Base-by-base conservation (phyloP, 2,888 invertebrate species). In the Margaritifera margaritifera region DNA sequence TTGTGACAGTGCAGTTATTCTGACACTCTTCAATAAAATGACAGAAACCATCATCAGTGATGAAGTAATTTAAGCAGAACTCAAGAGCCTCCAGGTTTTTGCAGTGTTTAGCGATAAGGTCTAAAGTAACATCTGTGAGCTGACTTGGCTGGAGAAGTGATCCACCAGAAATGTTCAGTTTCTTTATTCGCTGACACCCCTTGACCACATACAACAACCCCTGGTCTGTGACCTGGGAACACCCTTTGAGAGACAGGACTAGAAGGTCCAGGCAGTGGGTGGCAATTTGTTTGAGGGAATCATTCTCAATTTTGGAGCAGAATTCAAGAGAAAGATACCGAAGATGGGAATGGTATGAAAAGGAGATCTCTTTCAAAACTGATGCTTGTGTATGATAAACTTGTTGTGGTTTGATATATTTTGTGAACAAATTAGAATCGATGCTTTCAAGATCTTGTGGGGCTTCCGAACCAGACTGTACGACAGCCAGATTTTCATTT, bases 181-280 rank as follows among this genome's bases (percentile, higher is more conserved):
- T 62, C 20, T 66, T 59, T 11, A 82, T 70, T 51, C 68, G 69
- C 20, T 52, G 59, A 60, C 82, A 82, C 0, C 64, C 59, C 54
- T 74, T 64, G 3, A 73, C 71, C n/a, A 82, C 53, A 25, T 67
- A 57, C 50, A 58, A 60, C 1, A 82, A 65, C n/a, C 78, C 78
- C 50, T 68, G 67, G 57, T 82, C 80, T n/a, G 80, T 79, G 1
- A 81, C 71, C 25, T 71, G 72, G 60, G 74, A 73, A 65, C 82
- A 82, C 1, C 79, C 80, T 27, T 75, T 72, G 6, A 82, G 66
- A 59, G 72, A 71, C 2, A 82, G 57, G 5, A 66, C 60, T 8
- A 71, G 66, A 24, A 82, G 66, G 66, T 79, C 75, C 8, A 75
- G 78, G 64, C 82, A 82, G 61, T 75, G 66, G 18, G 58, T 54